Evolutionary conservation across 2,888 invertebrate genomes (phyloP), one percentile per base, ranked within the genome.

Genomic region (Nemoura dubitans): DNA sequence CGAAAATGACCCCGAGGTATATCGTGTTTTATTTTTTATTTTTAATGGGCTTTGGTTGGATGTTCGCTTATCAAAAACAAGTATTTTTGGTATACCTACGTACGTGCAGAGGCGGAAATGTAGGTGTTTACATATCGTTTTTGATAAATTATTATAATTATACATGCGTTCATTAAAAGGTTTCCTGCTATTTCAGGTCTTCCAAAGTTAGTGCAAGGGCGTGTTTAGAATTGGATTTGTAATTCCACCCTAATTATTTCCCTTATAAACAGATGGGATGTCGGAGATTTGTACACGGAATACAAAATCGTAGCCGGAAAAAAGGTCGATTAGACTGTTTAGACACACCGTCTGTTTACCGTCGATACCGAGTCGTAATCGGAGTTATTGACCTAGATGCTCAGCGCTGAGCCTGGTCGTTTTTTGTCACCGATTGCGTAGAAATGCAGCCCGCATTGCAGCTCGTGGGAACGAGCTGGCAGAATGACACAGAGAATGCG

Each of bases 91-190:
- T 59, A 14, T 21, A 59, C 16, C 36, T 36, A 36, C 5, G 10
- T 36, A 36, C 5, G 36, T 36, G 10, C 36, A 10, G 36, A 36
- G 59, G 59, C 59, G 59, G 59, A 59, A 59, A 59, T 21, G 59
- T 59, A 59, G 59, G 59, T 59, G 59, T 59, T 59, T 21, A 21
- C 59, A 59, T 59, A 59, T 59, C 59, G 59, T 59, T 59, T 59
- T 59, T 59, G 59, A 59, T 59, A 59, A 59, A 59, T 59, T 59
- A 59, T 59, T 59, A 59, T 59, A 59, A 59, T 59, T 59, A 59
- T 59, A 59, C 36, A 10, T 21, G 10, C 59, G 21, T 21, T 59
- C 59, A 59, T 59, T 16, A 21, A 7, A 16, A 21, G 21, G 59
- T 14, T 59, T 59, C 59, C 59, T 59, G 59, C 16, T 59, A 21